These are phyloP conservation scores for Hofmannophila pseudospretella DNA, from an alignment of 2,888 invertebrate genomes.

Conservation along the genomic window DNA sequence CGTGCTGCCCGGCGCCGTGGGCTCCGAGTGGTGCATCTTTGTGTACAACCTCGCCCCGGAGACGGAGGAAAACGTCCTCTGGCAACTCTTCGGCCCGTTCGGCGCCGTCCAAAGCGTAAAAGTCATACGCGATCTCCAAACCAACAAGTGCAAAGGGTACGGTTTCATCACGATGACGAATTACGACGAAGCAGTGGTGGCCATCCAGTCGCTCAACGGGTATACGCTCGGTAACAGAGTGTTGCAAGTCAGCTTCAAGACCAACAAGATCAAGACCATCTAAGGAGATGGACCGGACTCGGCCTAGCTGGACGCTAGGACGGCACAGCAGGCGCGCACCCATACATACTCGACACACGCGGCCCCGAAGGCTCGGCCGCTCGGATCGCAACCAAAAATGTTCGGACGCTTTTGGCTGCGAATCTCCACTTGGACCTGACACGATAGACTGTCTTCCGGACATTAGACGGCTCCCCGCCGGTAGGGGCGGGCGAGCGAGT, in stretches of 20 bases:
- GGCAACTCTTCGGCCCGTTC: slow-evolving; percentile 97
- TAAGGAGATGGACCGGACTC: slow-evolving; percentile 67
- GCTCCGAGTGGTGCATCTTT: slow-evolving; percentile 94
- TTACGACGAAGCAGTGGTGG: slow-evolving; percentile 94
- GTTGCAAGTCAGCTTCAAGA: slow-evolving; percentile 95
- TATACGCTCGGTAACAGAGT: slow-evolving; percentile 94
- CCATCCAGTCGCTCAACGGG: slow-evolving; percentile 94
- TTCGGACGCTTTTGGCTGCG: slow-evolving; percentile 18
- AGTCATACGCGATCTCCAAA: slow-evolving; percentile 93
- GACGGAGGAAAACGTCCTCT: slow-evolving; percentile 96
- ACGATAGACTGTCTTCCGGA: slow-evolving; percentile 33
- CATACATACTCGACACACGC: slow-evolving; percentile 48
- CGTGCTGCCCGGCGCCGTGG: slow-evolving; percentile 85
- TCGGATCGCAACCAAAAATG: slow-evolving; percentile 17
- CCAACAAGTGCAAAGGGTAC: slow-evolving; percentile 96
- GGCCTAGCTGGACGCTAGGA: slow-evolving; percentile 70
- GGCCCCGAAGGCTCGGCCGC: slow-evolving; percentile 5
- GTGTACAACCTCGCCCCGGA: slow-evolving; percentile 97
- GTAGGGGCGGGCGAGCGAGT: slow-evolving; percentile 28
- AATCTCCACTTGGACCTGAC: slow-evolving; percentile 22
- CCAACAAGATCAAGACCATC: slow-evolving; percentile 86
- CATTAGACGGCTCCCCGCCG: slow-evolving; percentile 14
- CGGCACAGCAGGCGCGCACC: slow-evolving; percentile 75
- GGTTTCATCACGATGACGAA: slow-evolving; percentile 97
- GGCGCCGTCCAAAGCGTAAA: slow-evolving; percentile 96